phyloP scores from a whole-genome alignment of 2,113 vertebrate genomes.

The Oxyruncus cristatus region DNA sequence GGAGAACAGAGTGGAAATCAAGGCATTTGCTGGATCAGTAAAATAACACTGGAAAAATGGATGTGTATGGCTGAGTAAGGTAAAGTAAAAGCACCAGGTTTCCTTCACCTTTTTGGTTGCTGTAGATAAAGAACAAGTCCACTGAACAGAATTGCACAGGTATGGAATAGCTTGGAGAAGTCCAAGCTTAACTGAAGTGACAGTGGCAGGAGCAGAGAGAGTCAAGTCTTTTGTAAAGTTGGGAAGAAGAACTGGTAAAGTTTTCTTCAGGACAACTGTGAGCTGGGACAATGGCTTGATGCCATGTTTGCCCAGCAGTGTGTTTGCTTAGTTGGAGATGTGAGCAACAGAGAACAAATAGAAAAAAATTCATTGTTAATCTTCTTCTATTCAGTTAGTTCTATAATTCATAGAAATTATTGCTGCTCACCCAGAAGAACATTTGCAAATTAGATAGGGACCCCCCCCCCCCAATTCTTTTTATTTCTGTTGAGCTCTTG shows the following conservation, averaged over 20 bases:
- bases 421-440: neutral
- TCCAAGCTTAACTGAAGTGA: neutral
- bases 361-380: neutral
- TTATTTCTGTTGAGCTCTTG: neutral
- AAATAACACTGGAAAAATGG: neutral
- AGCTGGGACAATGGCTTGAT: neutral
- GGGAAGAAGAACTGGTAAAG: neutral
- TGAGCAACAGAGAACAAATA: neutral
- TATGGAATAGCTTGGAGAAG: neutral
- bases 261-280: neutral
- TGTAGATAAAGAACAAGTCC: neutral
- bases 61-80: neutral
- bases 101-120: neutral
- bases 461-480: rapidly evolving
- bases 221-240: neutral
- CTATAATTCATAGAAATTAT: neutral
- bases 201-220: neutral
- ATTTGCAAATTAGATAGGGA: neutral
- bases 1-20: neutral
- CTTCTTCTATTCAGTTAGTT: neutral
- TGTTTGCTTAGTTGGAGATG: neutral
- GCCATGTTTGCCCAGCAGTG: neutral
- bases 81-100: neutral
- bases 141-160: neutral
- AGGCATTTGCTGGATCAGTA: neutral